phyloP scores from a whole-genome alignment of 2,797 vertebrate species.

The Alosa sapidissima region DNA sequence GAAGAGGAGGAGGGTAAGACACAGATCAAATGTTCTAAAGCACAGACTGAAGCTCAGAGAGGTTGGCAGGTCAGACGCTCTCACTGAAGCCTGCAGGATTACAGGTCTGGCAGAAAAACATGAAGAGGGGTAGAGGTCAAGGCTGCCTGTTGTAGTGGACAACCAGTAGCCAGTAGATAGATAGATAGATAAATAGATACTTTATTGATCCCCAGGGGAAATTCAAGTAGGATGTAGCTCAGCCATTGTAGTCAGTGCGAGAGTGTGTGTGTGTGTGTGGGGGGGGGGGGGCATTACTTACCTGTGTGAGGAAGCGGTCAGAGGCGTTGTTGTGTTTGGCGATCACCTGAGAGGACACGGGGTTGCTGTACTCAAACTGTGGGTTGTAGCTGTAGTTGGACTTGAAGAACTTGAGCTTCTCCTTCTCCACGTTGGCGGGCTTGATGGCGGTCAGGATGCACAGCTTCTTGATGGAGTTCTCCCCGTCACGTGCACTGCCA shows the following conservation, averaged over 20 bases:
- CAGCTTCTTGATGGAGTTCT: conserved; percentile 71
- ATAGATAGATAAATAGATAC: too few relatives aligned
- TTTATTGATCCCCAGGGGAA: too few relatives aligned
- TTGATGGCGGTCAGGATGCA: conserved; percentile 90
- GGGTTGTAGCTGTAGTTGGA: conserved; percentile 87
- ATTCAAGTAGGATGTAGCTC: too few relatives aligned
- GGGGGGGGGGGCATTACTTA: conserved; percentile 53
- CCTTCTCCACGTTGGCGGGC: conserved; percentile 87
- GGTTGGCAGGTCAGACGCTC: neutral
- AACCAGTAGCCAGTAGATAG: too few relatives aligned
- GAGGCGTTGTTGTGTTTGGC: conserved; percentile 82
- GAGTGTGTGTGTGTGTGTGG: neutral
- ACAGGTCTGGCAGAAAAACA: neutral
- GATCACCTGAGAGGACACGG: conserved; percentile 74
- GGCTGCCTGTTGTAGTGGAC: neutral
- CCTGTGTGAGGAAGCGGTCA: conserved; percentile 90
- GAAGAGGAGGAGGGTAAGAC: neutral
- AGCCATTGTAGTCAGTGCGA: too few relatives aligned
- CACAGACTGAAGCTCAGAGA: neutral
- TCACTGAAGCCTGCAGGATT: neutral
- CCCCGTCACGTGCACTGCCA: conserved; percentile 62
- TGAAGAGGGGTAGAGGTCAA: neutral
- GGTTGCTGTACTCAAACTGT: conserved; percentile 89
- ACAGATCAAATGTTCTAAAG: neutral
- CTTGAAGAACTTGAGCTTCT: conserved; percentile 86